Conservation (phyloP, 2,113 vertebrate species). For the Xenotilapia leptura region DNA sequence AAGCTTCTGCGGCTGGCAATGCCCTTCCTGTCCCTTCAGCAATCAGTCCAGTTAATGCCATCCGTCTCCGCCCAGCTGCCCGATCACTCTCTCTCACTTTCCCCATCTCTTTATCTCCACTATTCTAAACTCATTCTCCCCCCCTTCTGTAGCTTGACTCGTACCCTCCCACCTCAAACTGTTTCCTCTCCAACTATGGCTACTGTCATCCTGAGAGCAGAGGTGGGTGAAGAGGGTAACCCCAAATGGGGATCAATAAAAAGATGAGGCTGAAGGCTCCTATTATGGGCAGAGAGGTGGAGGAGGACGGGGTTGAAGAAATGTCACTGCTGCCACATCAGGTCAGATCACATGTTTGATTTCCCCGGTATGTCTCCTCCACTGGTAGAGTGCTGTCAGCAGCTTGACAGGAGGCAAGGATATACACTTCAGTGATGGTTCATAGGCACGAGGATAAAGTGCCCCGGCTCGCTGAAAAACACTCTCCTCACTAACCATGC, state of each 20-base stretch:
- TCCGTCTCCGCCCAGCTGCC: constrained; percentile 32
- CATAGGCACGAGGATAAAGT: constrained; percentile 8
- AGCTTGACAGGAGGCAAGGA: constrained; percentile 17
- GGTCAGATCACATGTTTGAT: constrained; percentile 46
- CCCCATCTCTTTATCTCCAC: neutral
- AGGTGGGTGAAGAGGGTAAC: neutral
- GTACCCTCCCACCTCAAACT: neutral
- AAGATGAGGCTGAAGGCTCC: constrained; percentile 20
- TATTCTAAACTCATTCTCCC: neutral
- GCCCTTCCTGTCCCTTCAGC: constrained; percentile 48
- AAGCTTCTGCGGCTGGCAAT: constrained; percentile 38
- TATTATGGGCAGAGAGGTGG: constrained; percentile 42
- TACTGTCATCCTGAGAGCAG: constrained; percentile 11
- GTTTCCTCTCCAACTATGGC: constrained; percentile 14
- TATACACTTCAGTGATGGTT: constrained; percentile 17
- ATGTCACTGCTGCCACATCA: constrained; percentile 32
- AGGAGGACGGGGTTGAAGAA: constrained; percentile 19
- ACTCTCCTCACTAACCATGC: constrained; percentile 7
- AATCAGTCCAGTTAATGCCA: constrained; percentile 45
- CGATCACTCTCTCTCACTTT: constrained; percentile 8
- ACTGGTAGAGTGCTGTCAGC: constrained; percentile 23
- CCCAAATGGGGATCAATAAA: constrained; percentile 56
- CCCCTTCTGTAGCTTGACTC: constrained; percentile 20
- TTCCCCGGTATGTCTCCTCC: neutral
- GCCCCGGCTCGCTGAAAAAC: constrained; percentile 7